A percentile compares a stretch with the other conserved stretches of the same genome.
Evolutionary conservation across 2,888 invertebrate species (phyloP).

Genomic region (Orchesellides sinensis): DNA sequence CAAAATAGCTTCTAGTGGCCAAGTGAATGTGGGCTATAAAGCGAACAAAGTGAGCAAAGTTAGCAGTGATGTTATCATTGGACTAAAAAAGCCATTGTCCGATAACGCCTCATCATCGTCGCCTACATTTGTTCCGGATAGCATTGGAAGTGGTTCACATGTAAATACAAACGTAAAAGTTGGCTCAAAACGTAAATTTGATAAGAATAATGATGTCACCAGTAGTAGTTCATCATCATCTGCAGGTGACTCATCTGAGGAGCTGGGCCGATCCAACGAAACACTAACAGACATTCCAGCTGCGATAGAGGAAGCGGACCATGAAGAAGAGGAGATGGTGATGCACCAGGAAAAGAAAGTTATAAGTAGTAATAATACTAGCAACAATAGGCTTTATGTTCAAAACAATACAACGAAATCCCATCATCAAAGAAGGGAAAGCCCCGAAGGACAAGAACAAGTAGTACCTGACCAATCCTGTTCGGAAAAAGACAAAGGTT

Average conservation of each 20-base stretch:
- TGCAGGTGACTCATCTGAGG: slow-evolving; percentile 64
- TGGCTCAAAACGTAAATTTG: slow-evolving; percentile 63
- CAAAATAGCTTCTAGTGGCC: slow-evolving; percentile 13
- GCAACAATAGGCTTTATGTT: slow-evolving; percentile 27
- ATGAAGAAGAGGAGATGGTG: slow-evolving; percentile 53
- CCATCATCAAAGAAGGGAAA: slow-evolving; percentile 65
- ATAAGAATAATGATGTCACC: slow-evolving; percentile 55
- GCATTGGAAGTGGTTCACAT: slow-evolving; percentile 2
- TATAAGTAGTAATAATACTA: slow-evolving; percentile 7
- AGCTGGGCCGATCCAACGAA: slow-evolving; percentile 65
- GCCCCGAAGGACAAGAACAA: slow-evolving; percentile 72
- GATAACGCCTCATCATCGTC: too few species aligned
- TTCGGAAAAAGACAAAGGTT: slow-evolving; percentile 26
- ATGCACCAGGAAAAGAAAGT: slow-evolving; percentile 32
- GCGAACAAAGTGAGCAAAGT: slow-evolving; percentile 61
- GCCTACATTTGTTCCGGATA: not conserved
- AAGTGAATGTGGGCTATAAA: slow-evolving; percentile 58
- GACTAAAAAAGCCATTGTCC: slow-evolving; percentile 50
- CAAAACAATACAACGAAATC: slow-evolving; percentile 25
- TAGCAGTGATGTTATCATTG: slow-evolving; percentile 62
- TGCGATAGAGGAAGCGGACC: slow-evolving; percentile 13
- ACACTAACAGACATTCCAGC: slow-evolving; percentile 64
- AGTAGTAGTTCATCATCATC: slow-evolving; percentile 40
- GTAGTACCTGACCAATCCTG: slow-evolving; percentile 57
- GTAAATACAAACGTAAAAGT: slow-evolving; percentile 21